Conservation (phyloP, 2,113 vertebrate species). For the Chauna torquata region DNA sequence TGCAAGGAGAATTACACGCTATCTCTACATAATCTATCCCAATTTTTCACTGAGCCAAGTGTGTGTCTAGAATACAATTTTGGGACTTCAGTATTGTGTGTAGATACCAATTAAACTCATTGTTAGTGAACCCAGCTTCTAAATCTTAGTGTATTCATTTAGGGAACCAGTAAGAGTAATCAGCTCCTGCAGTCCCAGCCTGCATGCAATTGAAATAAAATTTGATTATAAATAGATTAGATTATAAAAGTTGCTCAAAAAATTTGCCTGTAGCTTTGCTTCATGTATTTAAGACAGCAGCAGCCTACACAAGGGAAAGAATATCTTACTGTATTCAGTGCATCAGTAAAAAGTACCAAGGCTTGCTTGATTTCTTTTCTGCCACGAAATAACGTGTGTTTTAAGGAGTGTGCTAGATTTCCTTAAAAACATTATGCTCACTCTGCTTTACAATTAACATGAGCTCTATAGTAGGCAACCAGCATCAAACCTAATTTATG, state of each 20-base stretch:
- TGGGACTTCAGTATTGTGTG: slow-evolving; percentile 1
- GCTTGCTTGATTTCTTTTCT: not conserved
- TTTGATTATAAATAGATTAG: slow-evolving; percentile 34
- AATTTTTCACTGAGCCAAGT: slow-evolving; percentile 33
- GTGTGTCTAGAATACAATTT: slow-evolving; percentile 52
- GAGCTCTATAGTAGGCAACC: not conserved
- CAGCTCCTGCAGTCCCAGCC: not conserved
- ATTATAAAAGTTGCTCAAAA: slow-evolving; percentile 23
- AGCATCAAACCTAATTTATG: not conserved
- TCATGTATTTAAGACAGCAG: not conserved
- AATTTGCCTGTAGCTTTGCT: not conserved
- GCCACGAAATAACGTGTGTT: not conserved
- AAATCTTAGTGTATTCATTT: slow-evolving; percentile 28
- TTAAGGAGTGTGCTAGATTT: not conserved
- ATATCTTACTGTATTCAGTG: not conserved
- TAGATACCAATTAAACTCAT: slow-evolving; percentile 38
- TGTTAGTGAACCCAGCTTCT: slow-evolving; percentile 4
- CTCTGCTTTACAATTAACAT: not conserved
- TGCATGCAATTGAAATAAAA: slow-evolving; percentile 5
- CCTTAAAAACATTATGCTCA: not conserved
- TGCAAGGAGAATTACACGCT: slow-evolving; percentile 44
- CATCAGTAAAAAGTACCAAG: not conserved
- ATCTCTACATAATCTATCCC: slow-evolving; percentile 40
- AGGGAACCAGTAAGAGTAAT: slow-evolving; percentile 18
- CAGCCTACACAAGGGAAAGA: not conserved